Percentiles rank a stretch among this genome's conserved stretches.
These are phyloP conservation scores for Daboia siamensis DNA, from an alignment of 2,113 vertebrate species.

Conservation along the genomic window DNA sequence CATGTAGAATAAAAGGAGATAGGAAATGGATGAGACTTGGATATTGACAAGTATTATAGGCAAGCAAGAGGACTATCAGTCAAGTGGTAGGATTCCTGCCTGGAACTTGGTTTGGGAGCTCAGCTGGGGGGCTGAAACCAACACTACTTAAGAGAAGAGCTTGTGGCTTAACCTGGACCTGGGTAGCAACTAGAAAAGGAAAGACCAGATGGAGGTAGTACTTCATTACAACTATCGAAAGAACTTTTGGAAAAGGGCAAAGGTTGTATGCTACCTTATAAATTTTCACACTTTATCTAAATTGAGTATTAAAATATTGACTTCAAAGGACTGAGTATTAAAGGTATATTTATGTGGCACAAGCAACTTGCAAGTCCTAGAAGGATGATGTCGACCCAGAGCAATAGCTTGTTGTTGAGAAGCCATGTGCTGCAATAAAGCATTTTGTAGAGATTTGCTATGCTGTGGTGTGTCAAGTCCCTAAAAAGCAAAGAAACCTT, in stretches of 20 bases:
- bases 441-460: no score
- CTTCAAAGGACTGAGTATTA: background rate
- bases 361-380: background rate
- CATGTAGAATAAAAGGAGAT: background rate
- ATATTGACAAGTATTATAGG: background rate
- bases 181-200: background rate
- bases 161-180: background rate
- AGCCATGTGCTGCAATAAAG: no score
- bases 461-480: no score
- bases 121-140: background rate
- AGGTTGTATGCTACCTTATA: background rate
- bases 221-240: no score
- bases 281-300: background rate
- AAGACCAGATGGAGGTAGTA: background rate
- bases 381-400: background rate
- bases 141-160: background rate
- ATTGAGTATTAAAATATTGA: background rate
- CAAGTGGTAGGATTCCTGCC: background rate
- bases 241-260: no score
- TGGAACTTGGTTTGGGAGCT: background rate
- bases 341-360: background rate
- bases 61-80: no score
- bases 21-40: background rate
- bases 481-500: no score
- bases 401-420: no score